Evolutionary conservation across 92 coral and sea anemone genomes (phyloP).

Genomic region (Zoanthus solanderi): DNA sequence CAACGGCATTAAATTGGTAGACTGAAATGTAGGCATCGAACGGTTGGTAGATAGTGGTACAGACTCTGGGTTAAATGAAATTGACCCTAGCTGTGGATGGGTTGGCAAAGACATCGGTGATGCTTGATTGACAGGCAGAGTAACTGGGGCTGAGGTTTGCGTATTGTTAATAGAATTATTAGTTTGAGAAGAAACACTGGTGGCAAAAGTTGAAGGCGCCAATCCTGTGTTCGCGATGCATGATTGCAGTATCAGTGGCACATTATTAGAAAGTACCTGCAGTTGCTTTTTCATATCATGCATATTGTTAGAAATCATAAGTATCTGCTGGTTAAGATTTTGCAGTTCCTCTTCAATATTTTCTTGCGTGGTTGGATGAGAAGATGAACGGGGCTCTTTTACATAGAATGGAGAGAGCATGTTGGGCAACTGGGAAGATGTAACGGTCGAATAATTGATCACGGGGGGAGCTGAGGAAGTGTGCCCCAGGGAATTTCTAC

Average conservation of each 20-base stretch:
- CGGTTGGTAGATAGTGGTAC: neutral
- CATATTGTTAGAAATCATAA: neutral
- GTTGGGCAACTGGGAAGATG: neutral
- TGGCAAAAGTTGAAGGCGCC: neutral
- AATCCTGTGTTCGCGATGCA: conserved; percentile 5
- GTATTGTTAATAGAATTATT: neutral
- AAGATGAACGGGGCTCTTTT: neutral
- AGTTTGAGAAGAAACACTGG: neutral
- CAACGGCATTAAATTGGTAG: neutral
- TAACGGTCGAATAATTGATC: neutral
- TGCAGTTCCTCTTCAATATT: conserved; percentile 1
- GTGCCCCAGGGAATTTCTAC: neutral
- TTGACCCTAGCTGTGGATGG: conserved; percentile 6
- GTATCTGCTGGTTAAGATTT: conserved; percentile 17
- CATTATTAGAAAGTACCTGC: neutral
- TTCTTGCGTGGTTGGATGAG: neutral
- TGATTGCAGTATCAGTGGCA: conserved; percentile 5
- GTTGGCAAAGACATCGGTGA: neutral
- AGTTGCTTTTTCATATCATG: neutral
- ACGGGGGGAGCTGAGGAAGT: conserved; percentile 17
- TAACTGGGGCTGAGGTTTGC: conserved; percentile 1
- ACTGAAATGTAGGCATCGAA: neutral
- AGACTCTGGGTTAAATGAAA: conserved; percentile 6
- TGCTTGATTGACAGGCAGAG: neutral
- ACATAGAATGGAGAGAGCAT: neutral